Percentiles rank a stretch among this genome's conserved stretches.
phyloP scores from a whole-genome alignment of 2,888 invertebrate genomes.

The Pseudococcus viburni region DNA sequence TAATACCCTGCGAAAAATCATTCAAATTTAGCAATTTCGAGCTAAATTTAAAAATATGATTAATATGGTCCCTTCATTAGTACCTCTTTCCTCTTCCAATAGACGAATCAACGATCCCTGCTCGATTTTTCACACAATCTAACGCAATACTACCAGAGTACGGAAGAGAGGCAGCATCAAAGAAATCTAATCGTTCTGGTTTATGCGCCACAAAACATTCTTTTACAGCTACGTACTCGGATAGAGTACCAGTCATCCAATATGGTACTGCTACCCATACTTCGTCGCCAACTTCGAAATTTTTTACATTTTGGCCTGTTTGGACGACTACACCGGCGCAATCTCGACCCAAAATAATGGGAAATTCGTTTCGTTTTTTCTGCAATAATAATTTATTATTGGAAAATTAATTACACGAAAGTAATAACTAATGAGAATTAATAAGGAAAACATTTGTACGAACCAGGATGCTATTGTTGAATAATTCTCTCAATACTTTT shows the following conservation, averaged over 20 bases:
- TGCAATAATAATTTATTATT: conserved; percentile 46
- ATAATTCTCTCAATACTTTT: conserved; percentile 72
- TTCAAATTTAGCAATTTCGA: neutral
- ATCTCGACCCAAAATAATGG: conserved; percentile 77
- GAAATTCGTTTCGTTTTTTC: conserved; percentile 72
- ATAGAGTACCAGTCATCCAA: conserved; percentile 76
- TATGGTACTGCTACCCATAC: conserved; percentile 76
- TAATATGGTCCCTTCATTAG: neutral
- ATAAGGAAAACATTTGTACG: conserved; percentile 67
- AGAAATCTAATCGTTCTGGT: conserved; percentile 76
- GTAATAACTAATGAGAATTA: neutral
- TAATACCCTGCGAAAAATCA: conserved; percentile 72
- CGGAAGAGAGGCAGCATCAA: conserved; percentile 77
- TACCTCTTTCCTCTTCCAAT: conserved; percentile 74
- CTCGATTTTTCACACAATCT: conserved; percentile 73
- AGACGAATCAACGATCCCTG: conserved; percentile 70
- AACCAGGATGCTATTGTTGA: conserved; percentile 60
- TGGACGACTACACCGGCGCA: conserved; percentile 77
- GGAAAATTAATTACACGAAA: neutral
- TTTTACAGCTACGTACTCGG: conserved; percentile 75
- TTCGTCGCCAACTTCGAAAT: conserved; percentile 75
- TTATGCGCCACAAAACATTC: conserved; percentile 74
- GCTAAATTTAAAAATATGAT: neutral
- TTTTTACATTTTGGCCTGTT: conserved; percentile 75
- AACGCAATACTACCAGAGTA: conserved; percentile 76